Conservation (phyloP, 2,113 vertebrate species). For the Pagrus major region DNA sequence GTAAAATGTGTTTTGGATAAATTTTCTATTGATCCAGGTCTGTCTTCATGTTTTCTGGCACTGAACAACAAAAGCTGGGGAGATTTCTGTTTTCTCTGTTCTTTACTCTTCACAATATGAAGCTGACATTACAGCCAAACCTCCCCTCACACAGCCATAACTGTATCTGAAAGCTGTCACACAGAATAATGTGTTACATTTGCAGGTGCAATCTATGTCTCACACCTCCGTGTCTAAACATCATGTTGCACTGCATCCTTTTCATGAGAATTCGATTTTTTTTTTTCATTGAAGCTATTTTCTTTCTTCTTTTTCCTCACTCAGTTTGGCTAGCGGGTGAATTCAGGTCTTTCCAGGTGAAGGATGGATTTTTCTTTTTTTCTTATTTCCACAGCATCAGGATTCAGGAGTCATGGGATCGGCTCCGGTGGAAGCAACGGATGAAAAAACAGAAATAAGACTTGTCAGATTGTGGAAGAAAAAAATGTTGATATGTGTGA, state of each 20-base stretch:
- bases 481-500: background rate
- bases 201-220: constrained; percentile 57
- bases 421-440: constrained; percentile 12
- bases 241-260: constrained; percentile 3
- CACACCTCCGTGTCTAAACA: constrained; percentile 39
- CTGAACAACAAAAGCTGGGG: background rate
- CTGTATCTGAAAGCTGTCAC: constrained; percentile 59
- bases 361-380: constrained; percentile 21
- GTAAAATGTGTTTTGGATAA: background rate
- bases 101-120: constrained; percentile 4
- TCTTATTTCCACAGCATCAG: constrained; percentile 13
- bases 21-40: background rate
- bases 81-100: background rate
- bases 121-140: constrained; percentile 26
- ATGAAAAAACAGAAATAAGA: constrained; percentile 30
- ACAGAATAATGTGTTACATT: constrained; percentile 51
- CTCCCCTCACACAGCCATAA: constrained; percentile 18
- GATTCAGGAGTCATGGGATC: constrained; percentile 12
- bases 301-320: background rate
- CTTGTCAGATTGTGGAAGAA: constrained; percentile 22
- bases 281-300: background rate
- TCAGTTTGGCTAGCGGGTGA: background rate
- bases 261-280: background rate
- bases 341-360: constrained; percentile 17
- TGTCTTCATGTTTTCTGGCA: background rate